A percentile compares a stretch with the other conserved stretches of the same genome.
Evolutionary conservation across 1,140 invertebrate genomes (phyloP).

Genomic region (Macrotrachela quadricornifera): DNA sequence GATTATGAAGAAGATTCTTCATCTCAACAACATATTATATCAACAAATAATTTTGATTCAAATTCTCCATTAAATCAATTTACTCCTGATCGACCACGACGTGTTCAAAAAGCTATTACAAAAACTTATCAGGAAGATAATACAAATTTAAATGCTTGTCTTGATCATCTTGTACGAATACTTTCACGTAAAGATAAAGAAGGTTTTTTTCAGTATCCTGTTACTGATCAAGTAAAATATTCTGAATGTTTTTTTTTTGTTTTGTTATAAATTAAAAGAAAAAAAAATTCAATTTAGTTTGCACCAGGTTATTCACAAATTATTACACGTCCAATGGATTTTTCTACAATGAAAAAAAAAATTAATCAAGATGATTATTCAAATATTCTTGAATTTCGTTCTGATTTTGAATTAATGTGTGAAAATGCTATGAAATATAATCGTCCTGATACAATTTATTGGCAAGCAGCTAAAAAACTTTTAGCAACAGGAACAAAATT

Average conservation of each 20-base stretch:
- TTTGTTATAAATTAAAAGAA: too few relatives aligned
- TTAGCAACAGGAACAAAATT: conserved; percentile 62
- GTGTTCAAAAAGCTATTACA: too few relatives aligned
- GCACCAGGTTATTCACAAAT: conserved; percentile 83
- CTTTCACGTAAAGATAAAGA: conserved; percentile 51
- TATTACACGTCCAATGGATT: conserved; percentile 84
- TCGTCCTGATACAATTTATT: conserved; percentile 78
- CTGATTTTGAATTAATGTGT: conserved; percentile 80
- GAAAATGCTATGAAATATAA: conserved; percentile 94
- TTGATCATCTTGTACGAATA: conserved; percentile 5
- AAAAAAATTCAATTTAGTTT: conserved; percentile 34
- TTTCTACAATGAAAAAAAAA: conserved; percentile 79
- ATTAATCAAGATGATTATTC: conserved; percentile 55
- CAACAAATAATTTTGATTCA: too few relatives aligned
- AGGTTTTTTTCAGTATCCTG: conserved; percentile 89
- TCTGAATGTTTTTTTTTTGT: too few relatives aligned
- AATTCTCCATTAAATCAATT: too few relatives aligned
- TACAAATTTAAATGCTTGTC: not conserved
- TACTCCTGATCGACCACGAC: too few relatives aligned
- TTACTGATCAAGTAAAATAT: conserved; percentile 49
- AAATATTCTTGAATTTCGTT: conserved; percentile 47
- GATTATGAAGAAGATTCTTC: too few relatives aligned
- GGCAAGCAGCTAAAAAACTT: conserved; percentile 71
- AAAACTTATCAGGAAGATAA: too few relatives aligned
- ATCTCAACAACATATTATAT: too few relatives aligned